Percentiles rank a stretch among this genome's conserved stretches.
phyloP scores from a whole-genome alignment of 2,113 vertebrate genomes.

The Tor tambroides region DNA sequence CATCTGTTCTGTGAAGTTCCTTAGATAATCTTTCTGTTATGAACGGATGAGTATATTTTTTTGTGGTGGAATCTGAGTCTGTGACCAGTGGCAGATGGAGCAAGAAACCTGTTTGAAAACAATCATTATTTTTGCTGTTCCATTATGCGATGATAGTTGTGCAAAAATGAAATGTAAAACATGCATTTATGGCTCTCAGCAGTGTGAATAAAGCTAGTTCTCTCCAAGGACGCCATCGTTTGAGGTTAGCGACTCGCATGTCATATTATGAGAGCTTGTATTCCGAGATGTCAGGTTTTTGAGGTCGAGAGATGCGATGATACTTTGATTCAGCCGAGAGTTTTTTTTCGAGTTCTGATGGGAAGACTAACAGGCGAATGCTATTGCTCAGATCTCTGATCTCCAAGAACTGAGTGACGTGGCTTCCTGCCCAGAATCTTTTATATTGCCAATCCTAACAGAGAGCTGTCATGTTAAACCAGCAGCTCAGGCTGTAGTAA shows the following conservation, averaged over 20 bases:
- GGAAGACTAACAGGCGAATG: constrained; percentile 37
- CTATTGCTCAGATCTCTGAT: constrained; percentile 42
- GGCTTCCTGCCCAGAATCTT: constrained; percentile 54
- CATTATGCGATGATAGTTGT: not conserved
- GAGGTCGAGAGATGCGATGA: constrained; percentile 7
- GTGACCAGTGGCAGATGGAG: not conserved
- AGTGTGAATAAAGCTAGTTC: constrained; percentile 33
- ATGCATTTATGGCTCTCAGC: constrained; percentile 41
- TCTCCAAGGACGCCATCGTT: not conserved
- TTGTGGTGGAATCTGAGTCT: not conserved
- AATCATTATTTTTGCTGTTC: not conserved
- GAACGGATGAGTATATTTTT: not conserved
- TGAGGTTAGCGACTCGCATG: constrained; percentile 7
- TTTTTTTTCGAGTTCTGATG: constrained; percentile 16
- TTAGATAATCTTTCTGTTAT: too few species aligned
- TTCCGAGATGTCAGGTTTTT: constrained; percentile 18
- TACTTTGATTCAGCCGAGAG: constrained; percentile 1
- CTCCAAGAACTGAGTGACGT: constrained; percentile 51
- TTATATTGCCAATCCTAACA: constrained; percentile 56
- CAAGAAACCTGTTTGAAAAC: not conserved
- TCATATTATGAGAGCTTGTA: constrained; percentile 1
- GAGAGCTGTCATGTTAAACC: constrained; percentile 60
- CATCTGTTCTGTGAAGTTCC: not conserved
- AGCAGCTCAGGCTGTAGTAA: constrained; percentile 51
- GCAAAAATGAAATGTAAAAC: not conserved